These are phyloP conservation scores for Megalonaias nervosa DNA, from an alignment of 1,140 invertebrate species.

Conservation along the genomic window DNA sequence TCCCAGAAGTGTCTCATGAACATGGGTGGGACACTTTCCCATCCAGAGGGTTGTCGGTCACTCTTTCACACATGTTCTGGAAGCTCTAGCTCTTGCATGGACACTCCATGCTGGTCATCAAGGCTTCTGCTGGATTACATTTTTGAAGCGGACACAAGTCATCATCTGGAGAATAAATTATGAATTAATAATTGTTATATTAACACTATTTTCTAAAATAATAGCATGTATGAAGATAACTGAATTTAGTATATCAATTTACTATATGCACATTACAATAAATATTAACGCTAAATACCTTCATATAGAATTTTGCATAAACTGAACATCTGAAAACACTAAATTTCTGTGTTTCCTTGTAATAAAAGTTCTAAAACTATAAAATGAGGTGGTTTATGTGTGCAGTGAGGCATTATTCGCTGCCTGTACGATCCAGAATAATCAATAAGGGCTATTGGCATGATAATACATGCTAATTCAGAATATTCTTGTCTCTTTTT, in stretches of 20 bases:
- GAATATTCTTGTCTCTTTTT: too few species aligned
- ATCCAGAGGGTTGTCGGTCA: not conserved
- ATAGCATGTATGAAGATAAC: not conserved
- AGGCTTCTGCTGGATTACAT: constrained; percentile 75
- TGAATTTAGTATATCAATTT: not conserved
- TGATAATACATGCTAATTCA: too few species aligned
- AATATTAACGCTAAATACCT: too few species aligned
- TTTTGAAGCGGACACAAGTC: constrained; percentile 79
- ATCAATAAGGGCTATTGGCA: too few species aligned
- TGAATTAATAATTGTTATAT: not conserved
- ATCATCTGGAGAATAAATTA: constrained; percentile 46
- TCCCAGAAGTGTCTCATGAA: not conserved
- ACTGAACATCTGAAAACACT: too few species aligned
- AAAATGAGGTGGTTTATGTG: too few species aligned
- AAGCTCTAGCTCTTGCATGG: constrained; percentile 1
- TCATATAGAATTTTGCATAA: too few species aligned
- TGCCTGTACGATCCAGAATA: too few species aligned
- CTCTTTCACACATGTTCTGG: constrained; percentile 18
- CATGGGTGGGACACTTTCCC: constrained; percentile 14
- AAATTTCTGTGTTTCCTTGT: too few species aligned
- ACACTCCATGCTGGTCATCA: constrained; percentile 85
- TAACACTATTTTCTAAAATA: not conserved
- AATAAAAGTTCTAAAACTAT: too few species aligned
- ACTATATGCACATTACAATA: not conserved
- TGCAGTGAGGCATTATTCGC: too few species aligned